Conservation (phyloP, 1,140 invertebrate species). For the Drosophila leontia region DNA sequence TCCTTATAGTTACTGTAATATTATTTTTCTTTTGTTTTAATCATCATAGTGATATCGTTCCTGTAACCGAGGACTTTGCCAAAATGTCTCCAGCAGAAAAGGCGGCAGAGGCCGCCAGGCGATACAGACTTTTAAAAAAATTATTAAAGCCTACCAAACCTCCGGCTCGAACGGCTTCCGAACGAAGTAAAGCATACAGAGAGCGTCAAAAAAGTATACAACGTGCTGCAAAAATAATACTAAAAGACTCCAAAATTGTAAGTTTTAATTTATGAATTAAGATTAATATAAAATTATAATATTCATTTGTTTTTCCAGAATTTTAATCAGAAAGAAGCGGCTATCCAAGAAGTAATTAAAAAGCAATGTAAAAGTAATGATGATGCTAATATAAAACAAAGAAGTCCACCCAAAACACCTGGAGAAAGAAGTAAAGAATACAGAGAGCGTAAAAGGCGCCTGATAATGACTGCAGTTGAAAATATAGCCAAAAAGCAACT, state of each 20-base stretch:
- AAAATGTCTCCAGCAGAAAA: not conserved
- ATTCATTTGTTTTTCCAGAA: not conserved
- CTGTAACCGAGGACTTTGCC: not conserved
- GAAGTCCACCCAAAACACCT: not conserved
- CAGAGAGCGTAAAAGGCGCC: not conserved
- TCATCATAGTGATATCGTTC: not conserved
- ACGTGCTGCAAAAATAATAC: not conserved
- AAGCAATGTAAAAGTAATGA: no score
- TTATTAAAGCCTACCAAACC: not conserved
- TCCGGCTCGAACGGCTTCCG: not conserved
- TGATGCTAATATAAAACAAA: not conserved
- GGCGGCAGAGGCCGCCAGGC: not conserved
- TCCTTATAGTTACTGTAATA: no score
- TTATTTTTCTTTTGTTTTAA: not conserved
- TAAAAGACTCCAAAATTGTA: not conserved
- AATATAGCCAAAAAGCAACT: not conserved
- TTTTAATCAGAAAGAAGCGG: not conserved
- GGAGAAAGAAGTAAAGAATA: not conserved
- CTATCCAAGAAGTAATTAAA: not conserved
- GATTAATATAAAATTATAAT: not conserved
- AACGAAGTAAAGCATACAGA: not conserved
- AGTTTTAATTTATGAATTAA: not conserved
- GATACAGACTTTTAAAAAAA: not conserved
- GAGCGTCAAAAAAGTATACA: not conserved
- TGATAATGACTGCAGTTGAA: not conserved